Percentiles rank a stretch among this genome's conserved stretches.
These are phyloP conservation scores for Dasyprocta punctata DNA, from an alignment of 2,113 vertebrate genomes.

Conservation along the genomic window DNA sequence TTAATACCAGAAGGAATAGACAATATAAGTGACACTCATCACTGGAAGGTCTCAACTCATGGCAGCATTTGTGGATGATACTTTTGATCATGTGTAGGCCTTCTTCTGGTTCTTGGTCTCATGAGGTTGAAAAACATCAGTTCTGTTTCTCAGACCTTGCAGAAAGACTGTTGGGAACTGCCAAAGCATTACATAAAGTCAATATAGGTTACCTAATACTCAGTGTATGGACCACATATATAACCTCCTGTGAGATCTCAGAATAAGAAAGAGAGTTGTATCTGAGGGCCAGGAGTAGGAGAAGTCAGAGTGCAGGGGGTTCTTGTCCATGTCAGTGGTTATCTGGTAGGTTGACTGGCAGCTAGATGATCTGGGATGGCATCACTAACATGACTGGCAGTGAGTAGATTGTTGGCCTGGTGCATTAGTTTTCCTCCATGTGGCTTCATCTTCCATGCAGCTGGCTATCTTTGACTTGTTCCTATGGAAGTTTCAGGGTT, in stretches of 20 bases:
- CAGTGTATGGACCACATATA: neutral
- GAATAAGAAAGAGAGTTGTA: neutral
- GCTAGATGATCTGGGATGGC: neutral
- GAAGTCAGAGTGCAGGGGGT: neutral
- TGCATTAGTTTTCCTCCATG: neutral
- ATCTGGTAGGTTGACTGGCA: neutral
- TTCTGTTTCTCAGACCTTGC: neutral
- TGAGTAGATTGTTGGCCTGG: neutral
- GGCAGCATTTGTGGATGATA: neutral
- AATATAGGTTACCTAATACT: neutral
- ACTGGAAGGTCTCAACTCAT: neutral
- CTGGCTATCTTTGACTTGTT: neutral
- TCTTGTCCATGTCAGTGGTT: neutral
- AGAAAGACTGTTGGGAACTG: neutral
- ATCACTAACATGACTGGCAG: neutral
- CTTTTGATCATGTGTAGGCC: neutral
- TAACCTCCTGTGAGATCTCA: neutral
- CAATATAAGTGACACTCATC: too few species aligned
- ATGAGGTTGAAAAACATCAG: neutral
- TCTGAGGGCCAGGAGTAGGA: neutral
- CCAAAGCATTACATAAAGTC: neutral
- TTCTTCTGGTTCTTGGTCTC: neutral
- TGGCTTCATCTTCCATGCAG: neutral
- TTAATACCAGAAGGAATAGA: neutral
- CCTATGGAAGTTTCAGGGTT: neutral